Evolutionary conservation across 2,888 invertebrate species (phyloP), one percentile per base, ranked within the genome.

Genomic region (Parnassius orleans): DNA sequence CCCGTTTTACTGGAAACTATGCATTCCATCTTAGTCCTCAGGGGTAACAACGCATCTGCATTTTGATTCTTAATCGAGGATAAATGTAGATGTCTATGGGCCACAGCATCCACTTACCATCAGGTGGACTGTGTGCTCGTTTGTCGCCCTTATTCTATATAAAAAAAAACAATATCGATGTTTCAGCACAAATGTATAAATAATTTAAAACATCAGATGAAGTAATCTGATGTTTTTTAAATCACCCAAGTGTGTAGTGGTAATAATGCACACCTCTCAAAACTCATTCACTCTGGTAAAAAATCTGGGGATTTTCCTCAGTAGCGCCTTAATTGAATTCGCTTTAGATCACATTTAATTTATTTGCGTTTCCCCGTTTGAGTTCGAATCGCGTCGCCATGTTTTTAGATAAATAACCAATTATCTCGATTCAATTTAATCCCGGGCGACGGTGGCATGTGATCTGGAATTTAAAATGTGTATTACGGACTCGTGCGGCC

Each of bases 391-490:
- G 75, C 69, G 72, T 78, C 76, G 72, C 67, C 75, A 72, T 76
- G 77, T 79, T 84, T 81, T 85, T 80, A 82, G 82, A 87, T 87
- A 89, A 86, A 87, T 86, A 87, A 86, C 80, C 86, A 86, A 90
- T 89, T 87, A 88, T 82, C 79, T 78, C 77, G 76, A 82, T 81
- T 80, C 79, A 80, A 79, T 81, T 85, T 80, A 81, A 84, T 84
- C 78, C 74, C 68, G 63, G 59, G 60, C 70, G 71, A 71, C 69
- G 68, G 69, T 68, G 74, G 72, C 72, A 74, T 78, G 79, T 73
- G 78, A 79, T 79, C 72, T 75, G 75, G 65, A 60, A 65, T 68
- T 68, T 66, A 66, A 63, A 66, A 65, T 55, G 62, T 62, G 57
- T 65, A 67, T 65, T 62, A 61, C 60, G 15, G 57, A 24, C 50